Evolutionary conservation across 2,113 vertebrate species (phyloP), one percentile per base, ranked within the genome.

Genomic region (Strix uralensis): DNA sequence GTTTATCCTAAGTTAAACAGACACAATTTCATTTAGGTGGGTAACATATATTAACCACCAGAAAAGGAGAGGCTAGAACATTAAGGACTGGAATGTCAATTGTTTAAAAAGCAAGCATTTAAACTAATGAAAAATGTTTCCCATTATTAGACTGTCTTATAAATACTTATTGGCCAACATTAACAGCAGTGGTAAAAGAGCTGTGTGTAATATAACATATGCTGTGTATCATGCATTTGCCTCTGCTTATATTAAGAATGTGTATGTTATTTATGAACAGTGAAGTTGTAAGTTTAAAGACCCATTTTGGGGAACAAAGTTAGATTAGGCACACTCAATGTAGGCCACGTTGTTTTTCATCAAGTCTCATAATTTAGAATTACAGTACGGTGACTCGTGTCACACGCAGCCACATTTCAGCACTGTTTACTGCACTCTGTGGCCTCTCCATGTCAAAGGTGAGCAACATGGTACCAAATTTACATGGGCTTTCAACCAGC

Each of bases 391-490:
- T 36, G 73, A 54, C 87, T 94, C 2, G 3, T 92, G 92, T 95
- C 89, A 59, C 89, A 71, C 0, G 0, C 65, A 89, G 89, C 85
- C 90, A 95, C 87, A 73, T 96, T 92, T 95, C 94, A 93, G 83
- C 63, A 18, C 66, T 93, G 75, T 96, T 97, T 88, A 93, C 84
- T 66, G n/a, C 72, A 44, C 86, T 61, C 84, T 10, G 29, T 49
- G 81, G 70, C 85, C 92, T 78, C 55, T 59, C 82, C 52, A 10
- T 55, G 82, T 81, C 95, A 97, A 92, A 97, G 96, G 96, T 88
- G 95, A 95, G 86, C 78, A 88, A 58, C 73, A 36, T 59, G 81
- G 95, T 73, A 96, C 94, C 92, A 95, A 81, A 96, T 82, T 94
- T 93, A 88, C 92, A 27, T 54, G 80, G n/a, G 80, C 77, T 96